These are phyloP conservation scores for Cinara cedri DNA, from an alignment of 2,888 invertebrate genomes.

Conservation along the genomic window DNA sequence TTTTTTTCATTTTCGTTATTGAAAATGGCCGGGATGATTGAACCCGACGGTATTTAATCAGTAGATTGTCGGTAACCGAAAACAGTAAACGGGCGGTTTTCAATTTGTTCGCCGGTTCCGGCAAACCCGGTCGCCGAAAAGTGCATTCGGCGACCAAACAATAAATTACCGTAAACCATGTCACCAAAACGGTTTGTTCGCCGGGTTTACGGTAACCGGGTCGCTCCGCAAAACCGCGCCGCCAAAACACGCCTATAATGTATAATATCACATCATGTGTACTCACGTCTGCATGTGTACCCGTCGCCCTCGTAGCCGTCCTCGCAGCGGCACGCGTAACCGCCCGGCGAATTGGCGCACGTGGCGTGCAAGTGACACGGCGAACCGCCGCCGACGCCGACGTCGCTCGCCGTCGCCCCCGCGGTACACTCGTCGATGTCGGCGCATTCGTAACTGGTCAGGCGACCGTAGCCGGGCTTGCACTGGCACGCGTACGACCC, in stretches of 20 bases:
- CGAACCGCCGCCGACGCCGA: not conserved
- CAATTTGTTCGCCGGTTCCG: too few relatives aligned
- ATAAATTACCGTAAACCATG: too few relatives aligned
- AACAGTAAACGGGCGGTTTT: too few relatives aligned
- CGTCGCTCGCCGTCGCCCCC: conserved; percentile 66
- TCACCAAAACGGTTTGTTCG: too few relatives aligned
- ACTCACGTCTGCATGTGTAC: conserved; percentile 79
- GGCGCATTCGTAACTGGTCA: conserved; percentile 76
- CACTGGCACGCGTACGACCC: conserved; percentile 87
- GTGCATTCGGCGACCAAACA: too few relatives aligned
- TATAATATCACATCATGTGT: not conserved
- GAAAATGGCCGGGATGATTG: too few relatives aligned
- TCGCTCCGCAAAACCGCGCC: not conserved
- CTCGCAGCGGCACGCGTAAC: conserved; percentile 77
- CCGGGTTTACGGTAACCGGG: too few relatives aligned
- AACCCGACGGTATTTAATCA: too few relatives aligned
- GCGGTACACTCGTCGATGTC: conserved; percentile 79
- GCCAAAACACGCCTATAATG: not conserved
- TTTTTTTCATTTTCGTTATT: too few relatives aligned
- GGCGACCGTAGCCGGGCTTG: conserved; percentile 75
- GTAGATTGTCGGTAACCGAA: too few relatives aligned
- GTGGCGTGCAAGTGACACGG: conserved; percentile 75
- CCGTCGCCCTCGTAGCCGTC: conserved; percentile 80
- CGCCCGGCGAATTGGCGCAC: conserved; percentile 82
- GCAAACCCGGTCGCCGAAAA: too few relatives aligned